Evolutionary conservation across 2,888 invertebrate genomes (phyloP).

Genomic region (Anarsia innoxiella): DNA sequence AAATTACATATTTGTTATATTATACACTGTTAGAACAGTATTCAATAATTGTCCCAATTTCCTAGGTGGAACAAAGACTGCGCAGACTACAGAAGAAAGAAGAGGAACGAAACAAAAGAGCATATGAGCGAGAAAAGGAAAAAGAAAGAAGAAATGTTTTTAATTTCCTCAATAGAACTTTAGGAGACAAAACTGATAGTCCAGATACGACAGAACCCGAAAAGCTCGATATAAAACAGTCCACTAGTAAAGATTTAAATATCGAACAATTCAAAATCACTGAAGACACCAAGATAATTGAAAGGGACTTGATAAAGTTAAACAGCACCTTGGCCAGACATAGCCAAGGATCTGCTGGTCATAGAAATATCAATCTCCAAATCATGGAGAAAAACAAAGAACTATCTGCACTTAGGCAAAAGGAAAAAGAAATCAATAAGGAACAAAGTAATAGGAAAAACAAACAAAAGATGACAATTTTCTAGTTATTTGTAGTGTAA

Average conservation of each 20-base stretch:
- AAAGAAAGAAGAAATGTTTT: slow-evolving; percentile 81
- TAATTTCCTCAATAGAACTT: slow-evolving; percentile 82
- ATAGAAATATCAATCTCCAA: slow-evolving; percentile 77
- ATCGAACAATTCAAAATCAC: slow-evolving; percentile 83
- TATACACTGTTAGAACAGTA: no score
- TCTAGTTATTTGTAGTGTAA: slow-evolving; percentile 71
- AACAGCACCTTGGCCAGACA: slow-evolving; percentile 79
- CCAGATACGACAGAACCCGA: slow-evolving; percentile 18
- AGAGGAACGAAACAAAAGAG: slow-evolving; percentile 77
- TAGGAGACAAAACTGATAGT: slow-evolving; percentile 54
- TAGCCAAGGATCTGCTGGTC: slow-evolving; percentile 72
- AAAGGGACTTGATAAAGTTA: slow-evolving; percentile 79
- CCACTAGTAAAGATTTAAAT: slow-evolving; percentile 80
- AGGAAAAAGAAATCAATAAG: slow-evolving; percentile 77
- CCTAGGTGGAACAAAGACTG: slow-evolving; percentile 78
- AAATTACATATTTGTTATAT: no score
- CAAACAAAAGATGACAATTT: slow-evolving; percentile 84
- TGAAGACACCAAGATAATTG: slow-evolving; percentile 81
- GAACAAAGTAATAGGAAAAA: slow-evolving; percentile 83
- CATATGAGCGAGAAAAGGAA: slow-evolving; percentile 78
- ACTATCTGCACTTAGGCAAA: slow-evolving; percentile 72
- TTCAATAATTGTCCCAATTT: slow-evolving; percentile 2
- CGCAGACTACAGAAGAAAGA: slow-evolving; percentile 78
- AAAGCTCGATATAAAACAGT: slow-evolving; percentile 57
- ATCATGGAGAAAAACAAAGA: slow-evolving; percentile 78